Percentiles rank a stretch among this genome's conserved stretches.
phyloP scores from a whole-genome alignment of 2,113 vertebrate genomes.

The Malaclemys terrapin region DNA sequence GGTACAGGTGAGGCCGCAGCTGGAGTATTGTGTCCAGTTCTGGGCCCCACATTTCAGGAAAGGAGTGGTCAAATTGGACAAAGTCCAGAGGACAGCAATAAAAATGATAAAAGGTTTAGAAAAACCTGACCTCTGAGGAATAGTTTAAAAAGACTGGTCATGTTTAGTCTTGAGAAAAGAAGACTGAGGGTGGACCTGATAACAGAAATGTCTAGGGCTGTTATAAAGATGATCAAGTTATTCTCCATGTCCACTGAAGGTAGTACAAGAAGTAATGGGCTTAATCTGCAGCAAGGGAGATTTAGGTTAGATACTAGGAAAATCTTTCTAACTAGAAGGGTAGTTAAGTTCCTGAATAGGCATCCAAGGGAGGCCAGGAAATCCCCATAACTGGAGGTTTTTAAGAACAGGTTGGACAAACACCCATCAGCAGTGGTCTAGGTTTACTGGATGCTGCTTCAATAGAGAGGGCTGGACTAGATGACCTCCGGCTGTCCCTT shows the following conservation, averaged over 20 bases:
- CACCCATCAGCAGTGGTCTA: not conserved
- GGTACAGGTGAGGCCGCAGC: too few relatives aligned
- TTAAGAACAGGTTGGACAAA: not conserved
- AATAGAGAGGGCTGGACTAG: too few relatives aligned
- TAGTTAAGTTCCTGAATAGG: not conserved
- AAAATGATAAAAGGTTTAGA: too few relatives aligned
- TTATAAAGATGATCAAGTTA: not conserved
- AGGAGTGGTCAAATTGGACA: too few relatives aligned
- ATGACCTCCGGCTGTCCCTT: not conserved
- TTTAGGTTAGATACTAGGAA: not conserved
- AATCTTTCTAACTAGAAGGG: not conserved
- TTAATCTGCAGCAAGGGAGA: not conserved
- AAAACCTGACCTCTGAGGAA: too few relatives aligned
- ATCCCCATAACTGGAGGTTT: not conserved
- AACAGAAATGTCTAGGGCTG: too few relatives aligned
- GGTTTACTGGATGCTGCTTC: not conserved
- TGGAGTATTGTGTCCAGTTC: too few relatives aligned
- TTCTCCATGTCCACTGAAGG: not conserved
- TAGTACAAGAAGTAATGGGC: not conserved
- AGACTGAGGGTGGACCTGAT: too few relatives aligned
- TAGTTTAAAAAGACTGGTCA: too few relatives aligned
- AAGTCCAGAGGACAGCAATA: too few relatives aligned
- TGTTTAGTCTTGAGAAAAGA: too few relatives aligned
- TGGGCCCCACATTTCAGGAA: too few relatives aligned
- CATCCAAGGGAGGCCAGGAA: not conserved